These are phyloP conservation scores for Bombus balteatus DNA, from an alignment of 1,140 invertebrate genomes.

Conservation along the genomic window DNA sequence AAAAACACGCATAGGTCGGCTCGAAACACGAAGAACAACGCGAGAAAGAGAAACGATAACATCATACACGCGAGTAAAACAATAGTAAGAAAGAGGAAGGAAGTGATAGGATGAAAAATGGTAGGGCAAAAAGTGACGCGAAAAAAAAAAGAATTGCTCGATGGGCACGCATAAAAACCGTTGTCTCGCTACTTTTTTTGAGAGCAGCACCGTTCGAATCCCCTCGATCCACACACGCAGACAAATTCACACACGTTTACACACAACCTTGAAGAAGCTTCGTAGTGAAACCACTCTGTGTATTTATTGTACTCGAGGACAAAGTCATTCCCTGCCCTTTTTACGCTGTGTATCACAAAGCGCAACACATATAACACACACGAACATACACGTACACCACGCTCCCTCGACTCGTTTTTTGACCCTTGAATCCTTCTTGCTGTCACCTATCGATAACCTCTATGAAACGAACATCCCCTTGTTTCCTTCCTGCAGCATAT, in stretches of 20 bases:
- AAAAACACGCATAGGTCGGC: background rate
- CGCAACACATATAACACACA: background rate
- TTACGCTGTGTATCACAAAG: constrained; percentile 52
- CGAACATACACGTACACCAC: background rate
- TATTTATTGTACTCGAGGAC: constrained; percentile 71
- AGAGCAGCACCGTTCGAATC: constrained; percentile 34
- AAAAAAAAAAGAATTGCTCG: constrained; percentile 13
- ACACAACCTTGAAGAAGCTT: constrained; percentile 41
- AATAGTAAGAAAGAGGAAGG: background rate
- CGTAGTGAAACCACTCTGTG: constrained; percentile 62
- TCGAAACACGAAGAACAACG: background rate
- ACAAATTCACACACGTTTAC: background rate
- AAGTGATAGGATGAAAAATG: background rate
- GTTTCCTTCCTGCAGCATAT: background rate
- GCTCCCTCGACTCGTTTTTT: constrained; percentile 50
- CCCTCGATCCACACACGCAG: background rate
- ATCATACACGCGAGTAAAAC: background rate
- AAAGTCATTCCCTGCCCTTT: constrained; percentile 61
- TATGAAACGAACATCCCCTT: background rate
- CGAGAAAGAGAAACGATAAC: background rate
- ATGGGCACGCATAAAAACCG: constrained; percentile 30
- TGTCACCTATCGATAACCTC: constrained; percentile 1
- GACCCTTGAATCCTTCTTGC: constrained; percentile 47
- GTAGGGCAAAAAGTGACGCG: constrained; percentile 10
- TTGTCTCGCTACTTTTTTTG: constrained; percentile 42